Base-by-base conservation (phyloP, 1,140 invertebrate genomes). In the Caerostris darwini region DNA sequence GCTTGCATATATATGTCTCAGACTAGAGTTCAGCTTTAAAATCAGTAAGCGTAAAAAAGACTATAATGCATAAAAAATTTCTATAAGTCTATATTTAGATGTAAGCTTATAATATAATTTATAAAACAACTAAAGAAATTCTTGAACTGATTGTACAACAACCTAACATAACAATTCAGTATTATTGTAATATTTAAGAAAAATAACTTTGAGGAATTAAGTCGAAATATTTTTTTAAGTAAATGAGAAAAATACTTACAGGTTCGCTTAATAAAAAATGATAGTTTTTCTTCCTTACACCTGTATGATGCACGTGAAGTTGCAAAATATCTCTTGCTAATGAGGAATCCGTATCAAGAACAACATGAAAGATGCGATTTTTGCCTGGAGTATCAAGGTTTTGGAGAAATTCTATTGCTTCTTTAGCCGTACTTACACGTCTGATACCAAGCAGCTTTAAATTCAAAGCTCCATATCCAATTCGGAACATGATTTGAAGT, bases 201-300 rank as follows among this genome's bases (percentile, higher is more conserved):
- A 34, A 34, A 34, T 34, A 34, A 34, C 34, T 34, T 0, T 34
- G 34, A 34, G n/a, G n/a, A 34, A 34, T 34, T 2, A 34, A 34
- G 34, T 34, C 34, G 34, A 34, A 34, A 34, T 34, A 34, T 34
- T 34, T 34, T 34, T 34, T 34, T 34, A 34, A 34, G 34, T 34
- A 61, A 59, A 91, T 53, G 19, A 71, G 12, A 10, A 50, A 67
- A 7, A 17, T 56, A 88, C 94, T 94, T 88, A 94, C 94, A 5
- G 94, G 94, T 56, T 88, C 8, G 12, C 59, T 71, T 10, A 94
- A 12, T 14, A 94, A 5, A 69, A 94, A 94, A 50, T 94, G 82
- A 54, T 71, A 94, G 10, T 92, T 92, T 8, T 82, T 69, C 50
- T 92, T 94, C 5, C 71, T 54, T 12, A 92, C 59, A 4, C 64